Base-by-base conservation (phyloP, 2,888 invertebrate species). In the Endomychus coccineus region DNA sequence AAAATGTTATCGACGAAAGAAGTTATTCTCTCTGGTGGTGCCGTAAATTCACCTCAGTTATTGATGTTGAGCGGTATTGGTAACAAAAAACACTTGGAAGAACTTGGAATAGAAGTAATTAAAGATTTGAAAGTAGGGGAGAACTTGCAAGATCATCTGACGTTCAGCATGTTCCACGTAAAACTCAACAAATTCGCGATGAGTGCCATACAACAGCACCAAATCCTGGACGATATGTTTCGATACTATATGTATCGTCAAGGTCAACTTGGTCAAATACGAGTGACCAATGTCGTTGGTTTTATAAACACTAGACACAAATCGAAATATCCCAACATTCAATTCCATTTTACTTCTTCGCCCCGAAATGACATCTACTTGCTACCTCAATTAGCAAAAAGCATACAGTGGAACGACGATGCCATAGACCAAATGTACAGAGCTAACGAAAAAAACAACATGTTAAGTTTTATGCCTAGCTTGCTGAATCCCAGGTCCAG, bases 41-140 rank as follows among this genome's bases (percentile, higher is more conserved):
- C 77, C 3, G 68, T 83, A 31, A 78, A 74, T 48, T 72, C 76
- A 2, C 78, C 83, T 0, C 80, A 83, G 51, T 50, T 84, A 3
- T 61, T 84, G 25, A 73, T 82, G 75, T 58, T 82, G n/a, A 80
- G 80, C 1, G 83, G 83, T 1, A 67, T 81, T 7, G 77, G 77
- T 0, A 75, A 75, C 0, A 59, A 56, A 30, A 54, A 71, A 1
- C 66, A 71, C 36, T 63, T 80, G 44, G 48, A 62, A 3, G 54
- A 66, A 21, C 46, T 69, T 39, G 61, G 63, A 0, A 71, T 74
- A 33, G 52, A 66, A 0, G 55, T 66, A 0, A 44, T 73, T 2
- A 58, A 42, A 16, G 64, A 74, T 52, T 50, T 71, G 14, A 64
- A 67, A 44, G 76, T 77, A 1, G 76, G 76, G 2, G 51, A 64